Evolutionary conservation across 2,113 vertebrate species (phyloP), one percentile per base, ranked within the genome.

Genomic region (Brachirus orientalis): DNA sequence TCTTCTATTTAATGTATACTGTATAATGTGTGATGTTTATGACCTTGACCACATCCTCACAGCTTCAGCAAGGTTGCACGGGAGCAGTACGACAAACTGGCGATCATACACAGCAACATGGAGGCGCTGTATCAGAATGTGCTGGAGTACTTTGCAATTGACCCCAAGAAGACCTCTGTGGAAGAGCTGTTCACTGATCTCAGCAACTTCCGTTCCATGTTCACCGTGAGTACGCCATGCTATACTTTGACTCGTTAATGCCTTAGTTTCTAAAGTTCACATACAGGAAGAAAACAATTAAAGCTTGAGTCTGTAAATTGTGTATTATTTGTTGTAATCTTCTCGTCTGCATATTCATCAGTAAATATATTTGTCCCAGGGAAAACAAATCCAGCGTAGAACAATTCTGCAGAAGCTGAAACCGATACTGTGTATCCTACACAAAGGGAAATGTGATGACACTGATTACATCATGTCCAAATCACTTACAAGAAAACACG

Each of bases 111-210:
- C 55, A 77, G 90, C 73, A 98, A 93, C 74, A 98, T 99, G 97
- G 94, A 94, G 74, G 93, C 92, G 0, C 88, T 95, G 6, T 98
- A 95, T 87, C 95, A 94, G 75, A 95, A 92, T 2, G 36, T 96
- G 66, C 90, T 98, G 92, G 84, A 85, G 14, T 99, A 95, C 89
- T 99, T 95, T 58, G 94, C 94, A 10, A 63, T 98, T 8, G 96
- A 99, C 82, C 77, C 94, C 53, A 98, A 98, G 94, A 99, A 99
- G 88, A 94, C 96, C 14, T 96, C 96, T 0, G 92, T 98, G 69
- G 97, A 99, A 73, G 98, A 99, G 55, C 91, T 99, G 66, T 95
- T 99, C 79, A 96, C 91, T 0, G 98, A 99, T 77, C 88, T 99
- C 75, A 97, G 93, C 92, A 98, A 96, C 93, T 99, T 99, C 91